phyloP scores from a whole-genome alignment of 2,888 invertebrate genomes.

The Fragum whitleyi region DNA sequence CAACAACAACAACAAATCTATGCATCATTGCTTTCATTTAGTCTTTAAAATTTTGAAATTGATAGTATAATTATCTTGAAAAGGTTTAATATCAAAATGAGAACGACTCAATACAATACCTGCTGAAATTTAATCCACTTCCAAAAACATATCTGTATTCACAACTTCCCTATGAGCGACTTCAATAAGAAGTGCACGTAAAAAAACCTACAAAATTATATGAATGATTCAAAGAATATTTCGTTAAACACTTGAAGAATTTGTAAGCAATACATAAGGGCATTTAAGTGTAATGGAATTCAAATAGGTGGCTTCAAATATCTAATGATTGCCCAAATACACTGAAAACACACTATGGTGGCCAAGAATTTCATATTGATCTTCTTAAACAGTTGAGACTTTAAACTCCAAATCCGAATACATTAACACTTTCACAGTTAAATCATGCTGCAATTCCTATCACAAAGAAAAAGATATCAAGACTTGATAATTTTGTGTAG shows the following conservation, averaged over 20 bases:
- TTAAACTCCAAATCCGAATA: neutral
- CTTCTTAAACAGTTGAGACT: neutral
- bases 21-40: no score
- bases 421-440: constrained; percentile 11
- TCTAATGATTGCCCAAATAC: neutral
- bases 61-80: no score
- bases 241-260: constrained; percentile 19
- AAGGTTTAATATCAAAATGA: no score
- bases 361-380: neutral
- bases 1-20: no score
- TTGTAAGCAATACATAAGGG: constrained; percentile 20
- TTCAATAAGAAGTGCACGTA: constrained; percentile 17
- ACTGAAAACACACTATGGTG: constrained; percentile 4
- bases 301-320: constrained; percentile 7
- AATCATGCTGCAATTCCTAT: constrained; percentile 26
- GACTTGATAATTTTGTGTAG: constrained; percentile 31
- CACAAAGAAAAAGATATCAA: constrained; percentile 11
- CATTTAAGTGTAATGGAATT: constrained; percentile 24
- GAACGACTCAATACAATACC: no score
- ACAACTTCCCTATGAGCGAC: constrained; percentile 28
- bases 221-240: constrained; percentile 24
- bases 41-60: no score
- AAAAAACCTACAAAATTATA: neutral
- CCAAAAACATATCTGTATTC: constrained; percentile 12
- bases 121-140: neutral